Base-by-base conservation (phyloP, 2,888 invertebrate genomes). In the Gymnoscelis rufifasciata region DNA sequence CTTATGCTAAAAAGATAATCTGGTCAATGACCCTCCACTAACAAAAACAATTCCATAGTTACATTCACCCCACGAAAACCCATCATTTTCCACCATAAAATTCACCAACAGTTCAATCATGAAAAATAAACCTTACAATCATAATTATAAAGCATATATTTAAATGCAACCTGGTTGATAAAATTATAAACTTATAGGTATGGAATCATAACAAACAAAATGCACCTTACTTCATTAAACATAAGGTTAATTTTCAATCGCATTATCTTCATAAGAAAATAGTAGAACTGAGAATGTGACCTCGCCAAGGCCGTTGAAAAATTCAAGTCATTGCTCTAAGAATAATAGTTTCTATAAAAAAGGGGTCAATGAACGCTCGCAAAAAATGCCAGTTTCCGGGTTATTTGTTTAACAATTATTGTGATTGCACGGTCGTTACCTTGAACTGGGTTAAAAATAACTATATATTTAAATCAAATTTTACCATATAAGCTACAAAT, bases 321-420 rank as follows among this genome's bases (percentile, higher is more conserved):
- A 7, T 12, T 30, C 10, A n/a, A 68, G 66, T 75, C 68, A 62
- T 56, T 54, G 71, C 51, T 61, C 71, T 59, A 46, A 52, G 59
- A 66, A 72, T 77, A 75, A 78, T 75, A 60, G 67, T 60, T 74
- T 72, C 66, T 69, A 62, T 64, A 70, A 56, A 61, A 60, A 42
- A 42, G 33, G 38, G 60, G 60, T 59, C 50, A 48, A 47, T 47
- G 52, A 49, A 35, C 35, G 15, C 8, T 7, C 10, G 15, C 35
- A 35, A 37, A 35, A 33, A 35, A 35, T 7, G 19, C 2, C 1
- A 5, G 35, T 35, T 35, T 35, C 35, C 35, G 35, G 31, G 31
- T 33, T 8, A 33, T 33, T 14, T 33, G 31, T 33, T n/a, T 6
- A 15, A 14, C 5, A 31, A 33, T n/a, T 10, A 6, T 5, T 19